phyloP scores from a whole-genome alignment of 2,113 vertebrate species.

The Colossoma macropomum region DNA sequence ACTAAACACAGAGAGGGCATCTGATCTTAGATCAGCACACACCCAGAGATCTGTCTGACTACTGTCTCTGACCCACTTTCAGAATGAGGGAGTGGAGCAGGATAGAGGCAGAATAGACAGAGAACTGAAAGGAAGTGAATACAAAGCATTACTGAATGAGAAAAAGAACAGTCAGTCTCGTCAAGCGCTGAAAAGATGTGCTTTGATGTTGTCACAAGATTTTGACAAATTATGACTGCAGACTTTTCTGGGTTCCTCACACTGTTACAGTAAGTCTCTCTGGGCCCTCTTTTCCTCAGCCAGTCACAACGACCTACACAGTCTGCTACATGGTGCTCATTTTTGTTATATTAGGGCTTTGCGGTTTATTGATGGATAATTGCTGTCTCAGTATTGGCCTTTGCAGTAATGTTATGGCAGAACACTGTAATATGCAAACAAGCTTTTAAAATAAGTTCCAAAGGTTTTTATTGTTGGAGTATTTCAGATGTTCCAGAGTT shows the following conservation, averaged over 20 bases:
- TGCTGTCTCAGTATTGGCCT: neutral
- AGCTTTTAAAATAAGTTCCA: neutral
- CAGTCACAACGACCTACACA: neutral
- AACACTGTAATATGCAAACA: neutral
- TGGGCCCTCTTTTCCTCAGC: neutral
- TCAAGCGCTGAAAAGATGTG: slow-evolving; percentile 7
- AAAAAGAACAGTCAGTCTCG: slow-evolving; percentile 18
- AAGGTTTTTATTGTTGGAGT: too few species aligned
- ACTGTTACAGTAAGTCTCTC: neutral
- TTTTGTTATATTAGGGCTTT: neutral
- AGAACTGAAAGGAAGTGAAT: slow-evolving; percentile 11
- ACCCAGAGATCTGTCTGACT: neutral
- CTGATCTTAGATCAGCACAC: slow-evolving; percentile 20
- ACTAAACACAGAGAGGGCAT: neutral
- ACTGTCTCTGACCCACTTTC: slow-evolving; percentile 14
- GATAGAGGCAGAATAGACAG: neutral
- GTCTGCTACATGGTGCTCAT: neutral
- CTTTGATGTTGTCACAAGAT: neutral
- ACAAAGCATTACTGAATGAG: slow-evolving; percentile 30
- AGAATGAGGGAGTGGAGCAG: neutral
- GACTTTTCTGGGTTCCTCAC: too few species aligned
- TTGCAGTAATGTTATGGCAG: neutral
- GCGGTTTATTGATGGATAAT: too few species aligned
- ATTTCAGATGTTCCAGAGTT: too few species aligned
- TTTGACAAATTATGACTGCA: neutral